Conservation (phyloP, 2,113 vertebrate species). For the Panthera uncia region DNA sequence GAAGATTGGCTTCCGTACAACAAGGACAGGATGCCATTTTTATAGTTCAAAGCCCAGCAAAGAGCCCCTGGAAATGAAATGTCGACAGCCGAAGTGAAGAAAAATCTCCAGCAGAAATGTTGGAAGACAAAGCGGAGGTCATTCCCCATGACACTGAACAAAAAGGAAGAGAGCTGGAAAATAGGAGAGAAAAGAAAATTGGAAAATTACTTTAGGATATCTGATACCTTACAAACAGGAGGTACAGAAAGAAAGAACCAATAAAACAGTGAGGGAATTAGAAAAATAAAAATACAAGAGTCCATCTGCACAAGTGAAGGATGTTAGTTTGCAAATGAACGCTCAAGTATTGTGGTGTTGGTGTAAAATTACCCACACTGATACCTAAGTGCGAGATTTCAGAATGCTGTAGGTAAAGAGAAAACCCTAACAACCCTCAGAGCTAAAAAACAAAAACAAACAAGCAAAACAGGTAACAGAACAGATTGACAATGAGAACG, state of each 20-base stretch:
- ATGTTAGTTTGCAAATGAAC: not conserved
- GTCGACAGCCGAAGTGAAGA: not conserved
- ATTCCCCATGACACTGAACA: not conserved
- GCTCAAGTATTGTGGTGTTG: not conserved
- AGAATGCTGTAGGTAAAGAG: not conserved
- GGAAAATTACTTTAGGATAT: not conserved
- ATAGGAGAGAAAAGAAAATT: not conserved
- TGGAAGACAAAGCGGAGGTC: not conserved
- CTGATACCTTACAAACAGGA: not conserved
- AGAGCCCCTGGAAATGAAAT: not conserved
- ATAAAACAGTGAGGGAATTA: not conserved
- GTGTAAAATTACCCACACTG: not conserved
- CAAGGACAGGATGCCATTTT: not conserved
- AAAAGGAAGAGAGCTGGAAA: not conserved
- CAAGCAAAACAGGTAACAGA: not conserved
- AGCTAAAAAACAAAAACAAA: not conserved
- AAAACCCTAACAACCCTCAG: not conserved
- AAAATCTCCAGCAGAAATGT: not conserved
- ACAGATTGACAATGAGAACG: not conserved
- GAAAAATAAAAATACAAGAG: not conserved
- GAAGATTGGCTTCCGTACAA: not conserved
- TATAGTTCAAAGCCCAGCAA: not conserved
- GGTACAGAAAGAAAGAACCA: not conserved
- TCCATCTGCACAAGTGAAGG: not conserved
- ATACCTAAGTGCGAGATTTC: not conserved